Percentiles rank a stretch among this genome's conserved stretches.
Conservation (phyloP, 1,140 invertebrate species). For the Phenacoccus solenopsis region DNA sequence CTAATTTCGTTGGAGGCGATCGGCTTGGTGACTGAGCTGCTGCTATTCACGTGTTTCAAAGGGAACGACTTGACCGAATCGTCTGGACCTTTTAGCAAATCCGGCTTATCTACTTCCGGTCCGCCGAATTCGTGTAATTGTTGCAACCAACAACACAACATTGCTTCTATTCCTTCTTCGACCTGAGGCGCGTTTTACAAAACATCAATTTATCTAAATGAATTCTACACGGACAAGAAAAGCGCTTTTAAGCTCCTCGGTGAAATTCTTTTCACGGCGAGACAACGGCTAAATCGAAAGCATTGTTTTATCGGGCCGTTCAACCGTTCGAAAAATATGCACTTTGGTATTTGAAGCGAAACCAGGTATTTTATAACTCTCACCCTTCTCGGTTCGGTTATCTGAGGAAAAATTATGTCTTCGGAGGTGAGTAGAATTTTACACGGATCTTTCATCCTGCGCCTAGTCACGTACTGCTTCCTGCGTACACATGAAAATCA, state of each 20-base stretch:
- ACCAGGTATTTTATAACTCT: not conserved
- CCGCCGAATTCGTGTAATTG: slow-evolving; percentile 65
- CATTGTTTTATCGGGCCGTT: not conserved
- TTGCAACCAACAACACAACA: slow-evolving; percentile 67
- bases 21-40: slow-evolving; percentile 30
- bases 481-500: slow-evolving; percentile 30
- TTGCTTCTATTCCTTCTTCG: slow-evolving; percentile 65
- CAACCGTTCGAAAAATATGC: no score
- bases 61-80: slow-evolving; percentile 45
- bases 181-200: slow-evolving; percentile 38
- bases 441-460: slow-evolving; percentile 56
- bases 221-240: not conserved
- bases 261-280: not conserved
- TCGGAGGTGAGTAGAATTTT: slow-evolving; percentile 58
- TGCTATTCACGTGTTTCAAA: slow-evolving; percentile 31
- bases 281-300: not conserved
- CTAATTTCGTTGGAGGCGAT: slow-evolving; percentile 49
- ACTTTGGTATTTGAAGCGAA: no score
- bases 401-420: slow-evolving; percentile 59
- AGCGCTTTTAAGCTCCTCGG: not conserved
- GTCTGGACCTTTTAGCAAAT: slow-evolving; percentile 60
- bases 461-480: slow-evolving; percentile 48
- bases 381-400: slow-evolving; percentile 49
- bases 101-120: slow-evolving; percentile 66
- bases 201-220: not conserved